Evolutionary conservation across 2,797 vertebrate species (phyloP).

Genomic region (Trematomus bernacchii): DNA sequence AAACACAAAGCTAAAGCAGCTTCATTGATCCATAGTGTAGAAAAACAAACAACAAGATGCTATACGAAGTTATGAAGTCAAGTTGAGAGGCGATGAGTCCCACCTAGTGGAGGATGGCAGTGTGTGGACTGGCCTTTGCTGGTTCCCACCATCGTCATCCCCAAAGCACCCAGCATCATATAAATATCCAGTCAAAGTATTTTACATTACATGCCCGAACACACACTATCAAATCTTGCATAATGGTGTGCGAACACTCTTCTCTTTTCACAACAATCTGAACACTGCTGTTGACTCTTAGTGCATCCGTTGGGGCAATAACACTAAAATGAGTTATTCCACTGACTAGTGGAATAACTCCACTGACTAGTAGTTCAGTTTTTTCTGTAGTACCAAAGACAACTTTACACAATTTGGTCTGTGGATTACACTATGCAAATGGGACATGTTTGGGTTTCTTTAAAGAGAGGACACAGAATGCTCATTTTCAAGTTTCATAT

Average conservation of each 20-base stretch:
- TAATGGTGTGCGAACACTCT: constrained; percentile 7
- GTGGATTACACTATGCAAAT: too few species aligned
- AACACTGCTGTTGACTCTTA: constrained; percentile 38
- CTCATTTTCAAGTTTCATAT: too few species aligned
- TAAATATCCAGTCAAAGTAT: constrained; percentile 23
- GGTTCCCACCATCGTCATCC: constrained; percentile 11
- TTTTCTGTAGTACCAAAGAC: too few species aligned
- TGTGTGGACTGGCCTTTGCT: not conserved
- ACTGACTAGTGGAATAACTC: too few species aligned
- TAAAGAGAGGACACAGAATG: too few species aligned
- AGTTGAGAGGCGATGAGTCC: constrained; percentile 25
- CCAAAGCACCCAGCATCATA: constrained; percentile 1
- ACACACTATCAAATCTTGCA: constrained; percentile 38
- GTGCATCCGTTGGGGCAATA: constrained; percentile 21
- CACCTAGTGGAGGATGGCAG: constrained; percentile 9
- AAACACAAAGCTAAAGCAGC: constrained; percentile 15
- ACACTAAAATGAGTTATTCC: constrained; percentile 50
- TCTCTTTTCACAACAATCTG: constrained; percentile 25
- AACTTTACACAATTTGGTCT: too few species aligned
- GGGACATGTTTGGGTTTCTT: too few species aligned
- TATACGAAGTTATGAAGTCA: constrained; percentile 28
- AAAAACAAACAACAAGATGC: constrained; percentile 21
- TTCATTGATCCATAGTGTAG: constrained; percentile 28
- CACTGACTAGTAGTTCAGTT: too few species aligned
- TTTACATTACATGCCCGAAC: constrained; percentile 39